Percentiles rank a stretch among this genome's conserved stretches.
These are phyloP conservation scores for Grus americana DNA, from an alignment of 2,113 vertebrate species.

Conservation along the genomic window DNA sequence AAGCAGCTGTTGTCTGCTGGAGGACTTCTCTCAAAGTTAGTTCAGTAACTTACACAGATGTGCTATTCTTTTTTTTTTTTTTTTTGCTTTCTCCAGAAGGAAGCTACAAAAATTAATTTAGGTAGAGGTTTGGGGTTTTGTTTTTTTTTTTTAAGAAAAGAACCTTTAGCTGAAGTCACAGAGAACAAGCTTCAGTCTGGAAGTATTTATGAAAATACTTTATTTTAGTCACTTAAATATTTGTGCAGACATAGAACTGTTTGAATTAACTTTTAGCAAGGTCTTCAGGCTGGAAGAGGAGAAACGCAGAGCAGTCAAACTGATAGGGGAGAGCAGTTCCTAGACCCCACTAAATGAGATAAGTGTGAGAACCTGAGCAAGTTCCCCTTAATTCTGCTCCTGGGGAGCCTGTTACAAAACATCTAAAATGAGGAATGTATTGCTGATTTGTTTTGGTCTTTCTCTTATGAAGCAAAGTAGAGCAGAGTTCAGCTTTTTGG, in stretches of 20 bases:
- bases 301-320: neutral
- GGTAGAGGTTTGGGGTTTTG: neutral
- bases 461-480: neutral
- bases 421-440: accelerated
- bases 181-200: neutral
- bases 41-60: neutral
- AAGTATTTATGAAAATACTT: neutral
- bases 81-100: neutral
- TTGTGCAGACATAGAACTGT: neutral
- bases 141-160: neutral
- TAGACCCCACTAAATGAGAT: neutral
- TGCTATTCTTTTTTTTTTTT: too few species aligned
- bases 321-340: neutral
- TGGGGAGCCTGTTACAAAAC: neutral
- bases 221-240: neutral
- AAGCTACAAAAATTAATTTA: neutral
- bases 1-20: conserved; percentile 13
- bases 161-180: neutral
- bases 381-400: neutral
- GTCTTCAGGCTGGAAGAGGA: neutral
- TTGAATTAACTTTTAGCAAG: neutral
- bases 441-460: neutral
- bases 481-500: neutral
- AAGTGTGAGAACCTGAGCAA: neutral
- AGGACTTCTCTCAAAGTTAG: neutral